A percentile compares a stretch with the other conserved stretches of the same genome.
phyloP scores from a whole-genome alignment of 2,888 invertebrate genomes.

The Tryphoninae sp. region DNA sequence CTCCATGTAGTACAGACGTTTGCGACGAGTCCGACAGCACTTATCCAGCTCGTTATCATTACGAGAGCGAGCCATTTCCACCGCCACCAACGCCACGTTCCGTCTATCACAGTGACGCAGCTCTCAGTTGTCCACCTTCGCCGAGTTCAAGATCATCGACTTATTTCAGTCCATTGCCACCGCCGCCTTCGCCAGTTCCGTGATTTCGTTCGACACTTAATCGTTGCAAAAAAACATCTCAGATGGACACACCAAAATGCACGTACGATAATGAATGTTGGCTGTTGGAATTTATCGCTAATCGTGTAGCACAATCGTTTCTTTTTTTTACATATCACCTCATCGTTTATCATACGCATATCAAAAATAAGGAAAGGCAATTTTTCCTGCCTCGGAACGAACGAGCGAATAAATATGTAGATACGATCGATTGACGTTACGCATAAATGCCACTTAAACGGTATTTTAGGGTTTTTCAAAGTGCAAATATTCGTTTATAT shows the following conservation, averaged over 20 bases:
- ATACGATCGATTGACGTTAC: conserved; percentile 18
- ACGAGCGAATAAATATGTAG: conserved; percentile 6
- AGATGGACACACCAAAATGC: background rate
- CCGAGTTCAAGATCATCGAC: conserved; percentile 89
- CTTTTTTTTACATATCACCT: conserved; percentile 48
- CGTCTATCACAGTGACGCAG: conserved; percentile 88
- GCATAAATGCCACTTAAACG: conserved; percentile 4
- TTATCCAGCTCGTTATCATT: conserved; percentile 84
- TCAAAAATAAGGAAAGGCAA: conserved; percentile 19
- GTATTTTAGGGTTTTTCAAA: conserved; percentile 59
- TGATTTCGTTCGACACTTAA: conserved; percentile 57
- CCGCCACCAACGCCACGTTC: conserved; percentile 90
- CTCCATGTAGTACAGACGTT: conserved; percentile 96
- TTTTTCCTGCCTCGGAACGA: conserved; percentile 9
- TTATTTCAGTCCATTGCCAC: conserved; percentile 91
- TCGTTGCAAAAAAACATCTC: conserved; percentile 14
- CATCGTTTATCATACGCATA: conserved; percentile 52
- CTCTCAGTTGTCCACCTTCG: conserved; percentile 85
- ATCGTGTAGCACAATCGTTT: conserved; percentile 4
- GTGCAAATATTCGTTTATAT: conserved; percentile 72
- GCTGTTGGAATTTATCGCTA: conserved; percentile 10
- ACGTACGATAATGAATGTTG: conserved; percentile 7
- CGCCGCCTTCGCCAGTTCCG: conserved; percentile 93
- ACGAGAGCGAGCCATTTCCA: conserved; percentile 87
- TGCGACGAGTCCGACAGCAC: conserved; percentile 94